Percentiles rank a stretch among this genome's conserved stretches.
phyloP scores from a whole-genome alignment of 1,140 invertebrate genomes.

The Diuraphis noxia region DNA sequence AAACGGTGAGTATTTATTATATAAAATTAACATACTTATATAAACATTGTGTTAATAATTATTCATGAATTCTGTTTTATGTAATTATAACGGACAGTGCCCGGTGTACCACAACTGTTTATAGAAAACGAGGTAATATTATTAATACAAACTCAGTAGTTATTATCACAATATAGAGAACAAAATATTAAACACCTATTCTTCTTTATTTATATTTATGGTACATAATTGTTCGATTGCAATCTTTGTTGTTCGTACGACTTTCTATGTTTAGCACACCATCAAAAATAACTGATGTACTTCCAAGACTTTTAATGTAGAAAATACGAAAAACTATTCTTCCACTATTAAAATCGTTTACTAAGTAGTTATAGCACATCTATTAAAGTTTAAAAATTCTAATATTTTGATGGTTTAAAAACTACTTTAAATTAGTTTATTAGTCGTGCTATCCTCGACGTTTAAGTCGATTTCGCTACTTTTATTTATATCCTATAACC shows the following conservation, averaged over 20 bases:
- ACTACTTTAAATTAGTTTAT: background rate
- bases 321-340: background rate
- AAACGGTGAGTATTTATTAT: background rate
- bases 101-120: slow-evolving; percentile 31
- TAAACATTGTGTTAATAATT: background rate
- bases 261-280: background rate
- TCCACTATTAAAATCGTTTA: background rate
- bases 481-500: background rate
- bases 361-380: background rate
- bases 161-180: background rate
- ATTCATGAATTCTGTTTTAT: background rate
- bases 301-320: background rate
- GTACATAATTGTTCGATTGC: background rate
- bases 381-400: background rate
- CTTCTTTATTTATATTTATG: background rate
- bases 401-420: background rate
- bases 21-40: background rate
- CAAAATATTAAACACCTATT: background rate
- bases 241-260: background rate
- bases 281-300: background rate
- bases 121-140: slow-evolving; percentile 39
- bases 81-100: background rate
- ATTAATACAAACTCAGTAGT: background rate
- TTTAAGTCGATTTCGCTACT: too few relatives aligned
- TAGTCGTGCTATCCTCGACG: too few relatives aligned